Evolutionary conservation across 2,113 vertebrate genomes (phyloP), one percentile per base, ranked within the genome.

Genomic region (Charadrius vociferus): DNA sequence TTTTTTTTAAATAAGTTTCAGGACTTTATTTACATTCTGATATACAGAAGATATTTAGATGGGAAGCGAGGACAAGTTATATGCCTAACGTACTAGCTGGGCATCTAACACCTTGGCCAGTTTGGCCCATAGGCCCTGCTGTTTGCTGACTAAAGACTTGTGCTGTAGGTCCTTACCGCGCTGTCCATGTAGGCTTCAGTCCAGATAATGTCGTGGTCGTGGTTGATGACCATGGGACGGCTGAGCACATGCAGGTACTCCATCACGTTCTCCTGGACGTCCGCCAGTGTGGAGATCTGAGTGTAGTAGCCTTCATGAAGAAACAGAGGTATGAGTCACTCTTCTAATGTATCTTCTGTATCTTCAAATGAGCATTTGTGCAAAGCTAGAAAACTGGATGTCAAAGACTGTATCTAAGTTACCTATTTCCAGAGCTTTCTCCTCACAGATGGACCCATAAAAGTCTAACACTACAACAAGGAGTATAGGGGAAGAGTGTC

Each of bases 111-210:
- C 20, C 41, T 77, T 56, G 26, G n/a, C 43, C n/a, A 52, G 37
- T 58, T 37, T 55, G 73, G 29, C 41, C n/a, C 39, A 12, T 8
- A 67, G 37, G 8, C 39, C 65, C 53, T 75, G 12, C 24, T 30
- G 32, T 70, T 55, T 68, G 16, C 23, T 68, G 34, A 47, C 21
- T 49, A 34, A 75, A 77, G 49, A 1, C 50, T 30, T 12, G 34
- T 47, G 45, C 63, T 29, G 3, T 7, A 34, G 15, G 19, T 26
- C 96, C 99, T 98, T 92, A 99, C 99, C 98, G 99, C 99, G 49
- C 98, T 99, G 96, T 99, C 99, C 99, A 99, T 99, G 92, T 99
- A 99, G 39, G 99, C 99, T 95, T 99, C 99, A 0, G 99, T 99
- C 99, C 99, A 99, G 97, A 99, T 99, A 95, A 99, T 98, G 94